A percentile compares a stretch with the other conserved stretches of the same genome.
phyloP scores from a whole-genome alignment of 2,888 invertebrate species.

The Strigamia transsilvanica region DNA sequence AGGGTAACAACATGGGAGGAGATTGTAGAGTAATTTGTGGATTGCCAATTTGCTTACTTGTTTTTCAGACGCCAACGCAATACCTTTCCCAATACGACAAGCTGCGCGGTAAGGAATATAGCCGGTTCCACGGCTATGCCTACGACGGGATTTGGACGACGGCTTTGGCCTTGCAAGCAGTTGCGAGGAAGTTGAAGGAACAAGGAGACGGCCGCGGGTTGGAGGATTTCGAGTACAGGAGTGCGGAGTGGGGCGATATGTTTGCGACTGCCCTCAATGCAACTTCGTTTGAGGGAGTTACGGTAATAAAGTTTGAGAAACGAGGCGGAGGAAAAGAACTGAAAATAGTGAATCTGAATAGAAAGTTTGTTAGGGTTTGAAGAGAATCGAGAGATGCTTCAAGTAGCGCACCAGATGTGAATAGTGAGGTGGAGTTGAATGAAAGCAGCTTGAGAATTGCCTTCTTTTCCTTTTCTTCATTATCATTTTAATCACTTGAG shows the following conservation, averaged over 20 bases:
- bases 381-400: neutral
- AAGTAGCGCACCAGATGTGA: constrained; percentile 23
- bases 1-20: constrained; percentile 27
- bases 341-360: constrained; percentile 12
- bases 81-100: constrained; percentile 86
- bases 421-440: neutral
- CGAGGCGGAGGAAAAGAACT: neutral
- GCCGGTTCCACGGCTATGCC: constrained; percentile 95
- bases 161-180: constrained; percentile 81
- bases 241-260: constrained; percentile 62
- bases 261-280: constrained; percentile 80
- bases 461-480: neutral
- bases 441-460: constrained; percentile 28
- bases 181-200: constrained; percentile 53
- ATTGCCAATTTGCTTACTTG: constrained; percentile 27
- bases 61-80: constrained; percentile 83
- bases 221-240: constrained; percentile 57
- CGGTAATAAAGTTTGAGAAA: constrained; percentile 67
- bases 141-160: constrained; percentile 99
- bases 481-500: neutral
- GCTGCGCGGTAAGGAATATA: constrained; percentile 82
- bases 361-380: constrained; percentile 2
- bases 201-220: constrained; percentile 55
- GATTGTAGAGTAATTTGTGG: constrained; percentile 18
- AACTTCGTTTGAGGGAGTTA: constrained; percentile 94